phyloP scores from a whole-genome alignment of 2,888 invertebrate species.

The Chymomyza fuscimana region DNA sequence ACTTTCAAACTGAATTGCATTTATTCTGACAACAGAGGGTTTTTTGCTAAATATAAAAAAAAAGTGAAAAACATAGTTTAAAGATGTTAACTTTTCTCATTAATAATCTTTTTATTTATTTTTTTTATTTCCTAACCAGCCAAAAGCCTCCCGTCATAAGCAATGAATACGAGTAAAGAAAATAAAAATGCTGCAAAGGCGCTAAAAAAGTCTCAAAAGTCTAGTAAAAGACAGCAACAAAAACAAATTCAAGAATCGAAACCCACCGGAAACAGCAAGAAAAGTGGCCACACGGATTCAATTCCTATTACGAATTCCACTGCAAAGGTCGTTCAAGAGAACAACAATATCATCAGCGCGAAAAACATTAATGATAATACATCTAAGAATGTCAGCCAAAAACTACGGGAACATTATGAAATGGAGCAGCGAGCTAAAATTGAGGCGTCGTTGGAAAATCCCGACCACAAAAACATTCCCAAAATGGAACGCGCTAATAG shows the following conservation, averaged over 20 bases:
- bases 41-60: too few species aligned
- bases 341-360: constrained; percentile 33
- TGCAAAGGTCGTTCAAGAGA: constrained; percentile 16
- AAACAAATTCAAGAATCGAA: constrained; percentile 78
- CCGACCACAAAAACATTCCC: constrained; percentile 56
- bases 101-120: constrained; percentile 12
- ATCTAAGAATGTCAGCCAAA: constrained; percentile 53
- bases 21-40: too few species aligned
- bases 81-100: neutral
- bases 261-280: constrained; percentile 33
- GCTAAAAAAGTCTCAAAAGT: constrained; percentile 80
- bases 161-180: constrained; percentile 69
- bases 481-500: constrained; percentile 79
- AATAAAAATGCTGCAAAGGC: constrained; percentile 77
- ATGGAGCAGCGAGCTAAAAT: constrained; percentile 44
- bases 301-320: constrained; percentile 23
- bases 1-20: too few species aligned
- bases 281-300: constrained; percentile 15
- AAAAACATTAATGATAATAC: constrained; percentile 36
- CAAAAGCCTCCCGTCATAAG: constrained; percentile 13
- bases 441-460: constrained; percentile 31
- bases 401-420: constrained; percentile 59
- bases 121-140: neutral
- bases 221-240: constrained; percentile 77
- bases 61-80: too few species aligned